Conservation (phyloP, 2,888 invertebrate species). For the Mimachlamys varia region DNA sequence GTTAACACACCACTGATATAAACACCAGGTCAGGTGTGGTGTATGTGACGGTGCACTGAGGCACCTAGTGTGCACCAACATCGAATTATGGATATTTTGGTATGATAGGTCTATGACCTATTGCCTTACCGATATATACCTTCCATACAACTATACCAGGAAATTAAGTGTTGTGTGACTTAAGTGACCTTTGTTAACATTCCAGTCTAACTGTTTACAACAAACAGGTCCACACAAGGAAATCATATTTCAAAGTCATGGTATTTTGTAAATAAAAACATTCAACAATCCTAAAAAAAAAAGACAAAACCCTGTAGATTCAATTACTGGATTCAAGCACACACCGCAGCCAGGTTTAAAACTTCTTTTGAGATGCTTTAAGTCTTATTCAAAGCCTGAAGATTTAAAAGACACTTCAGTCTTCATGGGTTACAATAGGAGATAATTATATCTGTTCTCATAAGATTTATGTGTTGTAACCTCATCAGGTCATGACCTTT, state of each 20-base stretch:
- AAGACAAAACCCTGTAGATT: neutral
- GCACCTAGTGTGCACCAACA: neutral
- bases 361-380: constrained; percentile 4
- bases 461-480: neutral
- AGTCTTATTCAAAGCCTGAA: neutral
- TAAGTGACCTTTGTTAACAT: neutral
- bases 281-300: neutral
- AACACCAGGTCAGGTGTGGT: neutral
- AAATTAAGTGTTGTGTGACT: neutral
- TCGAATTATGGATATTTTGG: neutral
- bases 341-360: neutral
- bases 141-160: neutral
- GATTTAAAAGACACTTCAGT: neutral
- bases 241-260: neutral
- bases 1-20: neutral
- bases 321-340: neutral
- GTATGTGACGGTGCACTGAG: neutral
- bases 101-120: no score
- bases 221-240: neutral
- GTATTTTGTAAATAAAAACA: constrained; percentile 18
- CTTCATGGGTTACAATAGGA: neutral
- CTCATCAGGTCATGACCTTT: neutral
- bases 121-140: no score
- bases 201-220: neutral
- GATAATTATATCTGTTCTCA: constrained; percentile 5